Evolutionary conservation across 2,888 invertebrate species (phyloP).

Genomic region (Endomychus coccineus): DNA sequence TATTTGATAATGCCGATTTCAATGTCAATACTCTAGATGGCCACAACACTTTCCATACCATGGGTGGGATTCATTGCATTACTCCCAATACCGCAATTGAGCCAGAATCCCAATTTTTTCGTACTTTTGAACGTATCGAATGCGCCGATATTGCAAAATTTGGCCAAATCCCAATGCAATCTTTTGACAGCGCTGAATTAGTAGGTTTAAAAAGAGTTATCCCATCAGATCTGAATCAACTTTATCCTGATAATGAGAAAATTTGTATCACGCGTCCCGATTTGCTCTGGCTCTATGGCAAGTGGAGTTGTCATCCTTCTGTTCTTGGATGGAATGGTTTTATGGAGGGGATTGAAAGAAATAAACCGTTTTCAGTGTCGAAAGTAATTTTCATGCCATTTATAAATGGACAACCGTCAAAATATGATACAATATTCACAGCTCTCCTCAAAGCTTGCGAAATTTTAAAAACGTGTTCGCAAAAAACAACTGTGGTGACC

Average conservation of each 20-base stretch:
- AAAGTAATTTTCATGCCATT: constrained; percentile 8
- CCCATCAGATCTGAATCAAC: constrained; percentile 5
- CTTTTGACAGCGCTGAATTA: too few relatives aligned
- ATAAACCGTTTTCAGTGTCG: constrained; percentile 2
- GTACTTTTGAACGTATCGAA: too few relatives aligned
- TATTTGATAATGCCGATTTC: constrained; percentile 21
- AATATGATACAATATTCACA: constrained; percentile 8
- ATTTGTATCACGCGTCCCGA: not conserved
- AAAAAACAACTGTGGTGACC: constrained; percentile 13
- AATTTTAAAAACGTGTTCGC: not conserved
- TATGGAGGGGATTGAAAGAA: constrained; percentile 2
- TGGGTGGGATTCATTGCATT: constrained; percentile 19
- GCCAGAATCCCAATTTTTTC: constrained; percentile 1
- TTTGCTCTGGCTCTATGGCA: not conserved
- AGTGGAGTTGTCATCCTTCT: not conserved
- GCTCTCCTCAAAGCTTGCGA: constrained; percentile 7
- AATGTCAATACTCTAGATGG: constrained; percentile 24
- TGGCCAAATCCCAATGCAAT: too few relatives aligned
- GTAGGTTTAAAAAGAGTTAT: too few relatives aligned
- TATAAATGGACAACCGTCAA: constrained; percentile 9
- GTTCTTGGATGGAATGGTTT: constrained; percentile 7
- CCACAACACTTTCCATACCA: constrained; percentile 19
- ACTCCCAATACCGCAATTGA: constrained; percentile 9
- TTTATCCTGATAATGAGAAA: not conserved
- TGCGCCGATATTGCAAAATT: too few relatives aligned